Percentiles rank a stretch among this genome's conserved stretches.
These are phyloP conservation scores for Chiroxiphia lanceolata DNA, from an alignment of 2,797 vertebrate genomes.

Conservation along the genomic window DNA sequence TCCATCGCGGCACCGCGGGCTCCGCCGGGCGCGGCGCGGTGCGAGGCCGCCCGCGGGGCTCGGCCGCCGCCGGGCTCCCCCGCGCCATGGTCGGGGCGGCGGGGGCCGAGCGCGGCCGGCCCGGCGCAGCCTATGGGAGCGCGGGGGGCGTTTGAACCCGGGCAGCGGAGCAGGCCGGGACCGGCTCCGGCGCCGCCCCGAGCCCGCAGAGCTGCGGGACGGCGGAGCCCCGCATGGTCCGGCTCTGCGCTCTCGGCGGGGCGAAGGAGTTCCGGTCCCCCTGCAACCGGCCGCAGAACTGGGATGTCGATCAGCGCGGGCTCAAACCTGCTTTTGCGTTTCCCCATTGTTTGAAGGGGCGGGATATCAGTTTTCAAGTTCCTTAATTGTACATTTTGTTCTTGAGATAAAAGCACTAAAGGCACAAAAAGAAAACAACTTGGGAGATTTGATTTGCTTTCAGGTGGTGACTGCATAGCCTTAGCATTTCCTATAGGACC, in stretches of 20 bases:
- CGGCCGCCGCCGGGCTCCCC: neutral
- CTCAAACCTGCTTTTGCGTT: neutral
- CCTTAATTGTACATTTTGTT: slow-evolving; percentile 29
- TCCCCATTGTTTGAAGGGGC: slow-evolving; percentile 16
- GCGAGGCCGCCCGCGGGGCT: neutral
- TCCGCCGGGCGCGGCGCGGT: too few species aligned
- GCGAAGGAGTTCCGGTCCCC: neutral
- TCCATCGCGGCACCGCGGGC: neutral
- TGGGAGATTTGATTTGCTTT: neutral
- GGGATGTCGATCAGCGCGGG: neutral
- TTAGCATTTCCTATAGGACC: slow-evolving; percentile 8
- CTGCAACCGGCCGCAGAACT: neutral
- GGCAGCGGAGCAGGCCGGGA: neutral
- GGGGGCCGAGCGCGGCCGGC: neutral
- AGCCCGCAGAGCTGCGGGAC: neutral
- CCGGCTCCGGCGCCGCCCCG: neutral
- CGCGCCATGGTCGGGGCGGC: neutral
- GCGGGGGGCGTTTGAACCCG: slow-evolving; percentile 2
- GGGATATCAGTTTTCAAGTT: neutral
- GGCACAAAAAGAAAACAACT: neutral
- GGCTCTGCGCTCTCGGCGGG: neutral
- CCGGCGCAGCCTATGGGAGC: slow-evolving; percentile 28
- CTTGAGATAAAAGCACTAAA: slow-evolving; percentile 39
- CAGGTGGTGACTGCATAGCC: neutral
- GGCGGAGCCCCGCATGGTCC: too few species aligned